These are phyloP conservation scores for Orthonevra nobilis DNA, from an alignment of 2,888 invertebrate species.

Conservation along the genomic window DNA sequence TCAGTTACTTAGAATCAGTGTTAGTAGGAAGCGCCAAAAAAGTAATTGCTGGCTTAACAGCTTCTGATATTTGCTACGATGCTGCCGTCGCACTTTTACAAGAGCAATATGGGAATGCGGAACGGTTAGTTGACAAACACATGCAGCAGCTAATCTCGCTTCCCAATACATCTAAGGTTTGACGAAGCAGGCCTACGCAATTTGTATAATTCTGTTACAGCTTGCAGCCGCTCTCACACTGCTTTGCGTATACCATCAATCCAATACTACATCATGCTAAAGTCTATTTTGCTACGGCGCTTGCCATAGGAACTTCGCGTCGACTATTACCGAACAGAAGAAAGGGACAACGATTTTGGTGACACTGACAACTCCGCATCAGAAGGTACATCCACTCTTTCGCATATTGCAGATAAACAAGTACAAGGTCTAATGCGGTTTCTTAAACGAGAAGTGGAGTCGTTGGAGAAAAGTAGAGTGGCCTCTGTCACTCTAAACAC, in stretches of 20 bases:
- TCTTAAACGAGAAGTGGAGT: slow-evolving; percentile 27
- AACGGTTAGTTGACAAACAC: slow-evolving; percentile 2
- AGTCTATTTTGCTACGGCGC: slow-evolving; percentile 28
- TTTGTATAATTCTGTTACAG: slow-evolving; percentile 5
- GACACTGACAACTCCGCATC: not conserved
- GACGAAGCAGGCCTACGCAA: not conserved
- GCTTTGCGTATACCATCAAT: slow-evolving; percentile 13
- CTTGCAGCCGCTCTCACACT: slow-evolving; percentile 15
- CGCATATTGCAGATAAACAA: slow-evolving; percentile 16
- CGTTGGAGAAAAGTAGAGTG: slow-evolving; percentile 6
- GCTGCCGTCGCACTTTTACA: slow-evolving; percentile 20
- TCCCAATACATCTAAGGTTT: not conserved
- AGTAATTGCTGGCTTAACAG: not conserved
- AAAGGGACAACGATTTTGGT: not conserved
- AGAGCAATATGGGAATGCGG: slow-evolving; percentile 20
- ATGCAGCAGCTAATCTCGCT: slow-evolving; percentile 12
- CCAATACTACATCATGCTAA: slow-evolving; percentile 33
- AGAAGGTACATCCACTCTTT: not conserved
- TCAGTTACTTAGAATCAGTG: slow-evolving; percentile 19
- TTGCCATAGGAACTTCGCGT: slow-evolving; percentile 4
- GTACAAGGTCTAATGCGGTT: slow-evolving; percentile 17
- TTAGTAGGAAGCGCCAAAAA: slow-evolving; percentile 17
- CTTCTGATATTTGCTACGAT: slow-evolving; percentile 20
- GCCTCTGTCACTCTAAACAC: not conserved
- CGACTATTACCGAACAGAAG: slow-evolving; percentile 11